A percentile compares a stretch with the other conserved stretches of the same genome.
These are phyloP conservation scores for Parnassius mnemosyne DNA, from an alignment of 2,888 invertebrate genomes.

Conservation along the genomic window DNA sequence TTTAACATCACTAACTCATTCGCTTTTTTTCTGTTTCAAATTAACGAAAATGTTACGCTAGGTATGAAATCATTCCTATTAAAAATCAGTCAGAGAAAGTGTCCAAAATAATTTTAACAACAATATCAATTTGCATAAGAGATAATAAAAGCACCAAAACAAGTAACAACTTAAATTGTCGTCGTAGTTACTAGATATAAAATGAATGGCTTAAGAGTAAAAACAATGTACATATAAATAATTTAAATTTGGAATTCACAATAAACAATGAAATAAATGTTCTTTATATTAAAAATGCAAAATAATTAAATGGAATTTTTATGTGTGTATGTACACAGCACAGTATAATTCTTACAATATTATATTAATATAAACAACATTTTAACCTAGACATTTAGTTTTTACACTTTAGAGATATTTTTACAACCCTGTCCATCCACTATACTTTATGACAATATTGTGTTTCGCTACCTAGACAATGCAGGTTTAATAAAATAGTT, in stretches of 20 bases:
- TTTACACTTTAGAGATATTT: conserved; percentile 77
- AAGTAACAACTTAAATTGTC: conserved; percentile 2
- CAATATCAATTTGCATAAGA: conserved; percentile 5
- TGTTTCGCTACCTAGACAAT: conserved; percentile 56
- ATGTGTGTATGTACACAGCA: conserved; percentile 66
- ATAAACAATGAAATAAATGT: conserved; percentile 24
- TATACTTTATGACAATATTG: conserved; percentile 72
- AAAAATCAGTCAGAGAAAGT: conserved; percentile 14
- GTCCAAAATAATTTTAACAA: conserved; percentile 6
- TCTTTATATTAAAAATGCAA: conserved; percentile 54
- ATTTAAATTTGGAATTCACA: conserved; percentile 32
- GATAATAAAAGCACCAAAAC: conserved; percentile 18
- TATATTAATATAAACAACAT: conserved; percentile 76
- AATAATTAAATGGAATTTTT: conserved; percentile 63
- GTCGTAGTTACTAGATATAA: conserved; percentile 1
- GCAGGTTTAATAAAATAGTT: conserved; percentile 40
- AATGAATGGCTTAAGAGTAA: conserved; percentile 2
- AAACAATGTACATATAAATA: conserved; percentile 11
- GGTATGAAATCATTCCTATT: conserved; percentile 7
- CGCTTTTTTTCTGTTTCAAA: neutral
- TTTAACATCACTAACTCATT: conserved; percentile 33
- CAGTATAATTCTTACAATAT: conserved; percentile 70
- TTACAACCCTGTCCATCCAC: conserved; percentile 79
- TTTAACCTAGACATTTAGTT: conserved; percentile 65
- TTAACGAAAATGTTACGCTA: neutral